Conservation (phyloP, 2,113 vertebrate genomes). For the Clarias gariepinus region DNA sequence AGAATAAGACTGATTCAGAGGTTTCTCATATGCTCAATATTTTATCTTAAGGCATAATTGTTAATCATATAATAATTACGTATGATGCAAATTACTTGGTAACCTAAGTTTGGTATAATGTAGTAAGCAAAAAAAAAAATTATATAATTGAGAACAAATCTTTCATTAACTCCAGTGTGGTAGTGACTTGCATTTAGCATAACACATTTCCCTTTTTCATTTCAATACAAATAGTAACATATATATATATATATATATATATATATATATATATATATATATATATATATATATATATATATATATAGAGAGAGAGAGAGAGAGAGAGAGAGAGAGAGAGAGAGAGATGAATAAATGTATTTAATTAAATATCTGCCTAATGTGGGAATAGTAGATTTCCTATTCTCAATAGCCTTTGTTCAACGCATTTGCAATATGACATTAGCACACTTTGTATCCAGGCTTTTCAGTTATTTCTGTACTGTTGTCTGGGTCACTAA, state of each 20-base stretch:
- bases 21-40: conserved; percentile 3
- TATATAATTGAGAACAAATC: neutral
- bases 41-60: neutral
- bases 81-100: neutral
- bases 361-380: conserved; percentile 7
- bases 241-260: too few relatives aligned
- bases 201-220: neutral
- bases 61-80: neutral
- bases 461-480: conserved; percentile 37
- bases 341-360: conserved; percentile 16
- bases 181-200: conserved; percentile 17
- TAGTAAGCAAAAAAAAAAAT: neutral
- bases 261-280: too few relatives aligned
- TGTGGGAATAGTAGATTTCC: neutral
- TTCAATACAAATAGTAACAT: conserved; percentile 2
- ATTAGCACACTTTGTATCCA: conserved; percentile 21
- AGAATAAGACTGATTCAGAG: conserved; percentile 24
- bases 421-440: conserved; percentile 12
- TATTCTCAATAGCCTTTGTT: conserved; percentile 27
- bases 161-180: conserved; percentile 3
- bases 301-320: too few relatives aligned
- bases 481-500: conserved; percentile 13
- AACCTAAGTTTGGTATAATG: conserved; percentile 4
- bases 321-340: too few relatives aligned
- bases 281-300: too few relatives aligned